These are phyloP conservation scores for Trilocha varians DNA, from an alignment of 2,888 invertebrate species.

Conservation along the genomic window DNA sequence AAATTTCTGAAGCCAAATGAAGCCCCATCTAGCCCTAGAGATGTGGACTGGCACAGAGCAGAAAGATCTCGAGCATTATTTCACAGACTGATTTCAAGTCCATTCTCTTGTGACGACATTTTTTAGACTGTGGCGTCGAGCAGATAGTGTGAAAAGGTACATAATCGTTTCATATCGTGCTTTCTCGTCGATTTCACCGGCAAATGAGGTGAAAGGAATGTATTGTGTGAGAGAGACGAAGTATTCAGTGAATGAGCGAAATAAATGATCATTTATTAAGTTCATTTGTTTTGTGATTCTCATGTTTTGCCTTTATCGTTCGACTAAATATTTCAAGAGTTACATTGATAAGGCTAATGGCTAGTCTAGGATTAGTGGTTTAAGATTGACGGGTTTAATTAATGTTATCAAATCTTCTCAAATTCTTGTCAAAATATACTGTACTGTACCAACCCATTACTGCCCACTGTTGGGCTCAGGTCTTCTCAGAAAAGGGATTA, in stretches of 20 bases:
- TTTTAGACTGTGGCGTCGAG: slow-evolving; percentile 16
- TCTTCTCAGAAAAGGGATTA: too few relatives aligned
- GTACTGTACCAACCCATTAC: too few relatives aligned
- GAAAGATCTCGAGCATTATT: not conserved
- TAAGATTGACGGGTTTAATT: too few relatives aligned
- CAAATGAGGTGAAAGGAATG: slow-evolving; percentile 47
- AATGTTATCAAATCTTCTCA: too few relatives aligned
- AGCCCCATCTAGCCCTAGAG: slow-evolving; percentile 15
- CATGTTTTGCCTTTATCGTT: not conserved
- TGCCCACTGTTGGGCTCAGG: too few relatives aligned
- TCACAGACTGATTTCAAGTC: not conserved
- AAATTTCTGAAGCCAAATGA: slow-evolving; percentile 27
- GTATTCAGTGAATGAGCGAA: slow-evolving; percentile 23
- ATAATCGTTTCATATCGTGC: slow-evolving; percentile 46
- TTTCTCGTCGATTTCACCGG: slow-evolving; percentile 48
- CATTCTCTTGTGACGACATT: not conserved
- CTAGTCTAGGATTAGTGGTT: too few relatives aligned
- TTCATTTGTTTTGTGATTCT: not conserved
- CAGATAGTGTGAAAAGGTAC: slow-evolving; percentile 19
- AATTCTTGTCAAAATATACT: too few relatives aligned
- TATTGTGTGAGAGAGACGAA: slow-evolving; percentile 39
- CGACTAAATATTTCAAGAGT: too few relatives aligned
- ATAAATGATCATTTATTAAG: slow-evolving; percentile 25
- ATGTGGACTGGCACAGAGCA: not conserved
- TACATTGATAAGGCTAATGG: too few relatives aligned